A percentile compares a stretch with the other conserved stretches of the same genome.
These are phyloP conservation scores for Tethya wilhelma DNA, from an alignment of 37 sponge, comb jelly and placozoan species.

Conservation along the genomic window DNA sequence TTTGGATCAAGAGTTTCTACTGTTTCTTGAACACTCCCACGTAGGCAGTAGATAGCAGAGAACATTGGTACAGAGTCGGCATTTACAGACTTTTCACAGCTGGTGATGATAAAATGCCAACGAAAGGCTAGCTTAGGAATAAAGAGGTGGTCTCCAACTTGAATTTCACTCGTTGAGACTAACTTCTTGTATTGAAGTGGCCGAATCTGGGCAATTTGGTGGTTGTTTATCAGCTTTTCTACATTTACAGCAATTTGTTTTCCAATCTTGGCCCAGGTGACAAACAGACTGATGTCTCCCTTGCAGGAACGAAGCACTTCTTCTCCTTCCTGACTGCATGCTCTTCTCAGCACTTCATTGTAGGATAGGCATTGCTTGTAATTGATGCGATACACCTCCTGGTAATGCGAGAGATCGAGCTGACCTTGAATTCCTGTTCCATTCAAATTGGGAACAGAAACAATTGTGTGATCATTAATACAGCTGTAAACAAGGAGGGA, in stretches of 20 bases:
- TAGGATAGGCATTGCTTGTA: conserved; percentile 18
- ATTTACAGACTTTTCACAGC: background rate
- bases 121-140: conserved; percentile 10
- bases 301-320: background rate
- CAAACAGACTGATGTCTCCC: background rate
- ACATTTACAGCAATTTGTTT: conserved; percentile 4
- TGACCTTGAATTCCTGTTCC: background rate
- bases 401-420: conserved; percentile 8
- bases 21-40: conserved; percentile 13
- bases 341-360: conserved; percentile 6
- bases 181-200: conserved; percentile 27
- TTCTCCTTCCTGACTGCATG: conserved; percentile 9
- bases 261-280: conserved; percentile 41
- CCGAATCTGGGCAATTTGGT: conserved; percentile 28
- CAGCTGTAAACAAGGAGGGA: conserved; percentile 22
- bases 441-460: background rate
- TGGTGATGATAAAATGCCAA: conserved; percentile 36
- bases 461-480: background rate
- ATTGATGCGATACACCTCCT: conserved; percentile 35
- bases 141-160: conserved; percentile 44
- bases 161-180: conserved; percentile 12
- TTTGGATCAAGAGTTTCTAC: conserved; percentile 14
- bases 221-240: background rate
- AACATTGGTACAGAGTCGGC: background rate
- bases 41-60: conserved; percentile 5